Conservation (phyloP, 2,113 vertebrate species). For the Microcebus lehilahytsara region DNA sequence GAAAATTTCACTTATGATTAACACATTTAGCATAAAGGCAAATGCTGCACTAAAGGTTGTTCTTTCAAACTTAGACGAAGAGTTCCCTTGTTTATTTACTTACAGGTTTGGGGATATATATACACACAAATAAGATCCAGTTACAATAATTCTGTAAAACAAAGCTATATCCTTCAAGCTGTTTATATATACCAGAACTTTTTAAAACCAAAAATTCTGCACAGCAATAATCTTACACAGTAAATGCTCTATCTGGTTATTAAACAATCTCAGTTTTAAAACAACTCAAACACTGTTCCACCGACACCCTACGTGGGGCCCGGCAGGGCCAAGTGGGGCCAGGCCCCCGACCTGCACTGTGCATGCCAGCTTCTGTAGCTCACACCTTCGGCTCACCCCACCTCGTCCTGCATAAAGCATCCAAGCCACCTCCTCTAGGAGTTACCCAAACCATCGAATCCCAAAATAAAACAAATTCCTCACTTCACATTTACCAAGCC, state of each 20-base stretch:
- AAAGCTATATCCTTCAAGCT: neutral
- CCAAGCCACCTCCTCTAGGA: neutral
- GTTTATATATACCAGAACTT: neutral
- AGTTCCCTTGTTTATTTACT: neutral
- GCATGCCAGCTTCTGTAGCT: neutral
- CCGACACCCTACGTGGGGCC: rapidly evolving
- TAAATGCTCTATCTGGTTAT: neutral
- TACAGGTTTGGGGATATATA: neutral
- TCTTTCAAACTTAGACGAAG: neutral
- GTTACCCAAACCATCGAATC: neutral
- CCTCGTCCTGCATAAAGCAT: neutral
- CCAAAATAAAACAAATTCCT: neutral
- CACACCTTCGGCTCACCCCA: neutral
- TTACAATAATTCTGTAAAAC: neutral
- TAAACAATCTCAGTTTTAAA: neutral
- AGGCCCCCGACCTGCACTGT: neutral
- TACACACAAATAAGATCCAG: neutral
- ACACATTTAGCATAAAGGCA: neutral
- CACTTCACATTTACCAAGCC: neutral
- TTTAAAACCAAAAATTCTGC: neutral
- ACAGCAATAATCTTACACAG: neutral
- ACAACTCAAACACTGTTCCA: neutral
- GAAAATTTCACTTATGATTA: neutral
- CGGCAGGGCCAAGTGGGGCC: too few species aligned
- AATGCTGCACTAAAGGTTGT: neutral